Conservation (phyloP, 2,113 vertebrate species). For the Leptodactylus fuscus region DNA sequence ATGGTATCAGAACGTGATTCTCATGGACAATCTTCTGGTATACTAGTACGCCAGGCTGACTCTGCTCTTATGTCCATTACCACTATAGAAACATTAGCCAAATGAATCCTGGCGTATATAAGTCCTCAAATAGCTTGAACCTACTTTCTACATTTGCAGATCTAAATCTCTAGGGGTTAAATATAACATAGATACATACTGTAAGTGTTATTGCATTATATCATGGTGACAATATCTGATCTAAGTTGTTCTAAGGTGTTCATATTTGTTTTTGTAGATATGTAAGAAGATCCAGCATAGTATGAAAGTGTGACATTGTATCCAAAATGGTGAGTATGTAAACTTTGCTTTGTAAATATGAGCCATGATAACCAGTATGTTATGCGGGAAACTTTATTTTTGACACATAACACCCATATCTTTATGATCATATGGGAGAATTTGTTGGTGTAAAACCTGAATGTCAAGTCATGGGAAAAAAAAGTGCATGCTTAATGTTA, state of each 20-base stretch:
- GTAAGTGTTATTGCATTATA: too few relatives aligned
- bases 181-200: not conserved
- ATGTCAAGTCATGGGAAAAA: not conserved
- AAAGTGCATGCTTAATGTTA: not conserved
- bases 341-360: too few relatives aligned
- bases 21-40: too few relatives aligned
- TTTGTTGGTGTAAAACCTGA: not conserved
- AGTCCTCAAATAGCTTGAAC: not conserved
- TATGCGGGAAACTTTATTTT: not conserved
- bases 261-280: constrained; percentile 32
- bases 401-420: not conserved
- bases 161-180: not conserved
- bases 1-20: too few relatives aligned
- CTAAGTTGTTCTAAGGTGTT: not conserved
- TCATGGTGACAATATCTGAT: not conserved
- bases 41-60: too few relatives aligned
- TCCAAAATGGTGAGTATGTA: constrained; percentile 50
- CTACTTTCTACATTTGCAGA: not conserved
- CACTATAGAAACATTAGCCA: too few relatives aligned
- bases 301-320: constrained; percentile 20
- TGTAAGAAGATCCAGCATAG: constrained; percentile 26
- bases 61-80: too few relatives aligned
- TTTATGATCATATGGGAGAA: not conserved
- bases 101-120: too few relatives aligned
- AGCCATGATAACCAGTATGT: not conserved